Conservation (phyloP, 2,113 vertebrate genomes). For the Seriola aureovittata region DNA sequence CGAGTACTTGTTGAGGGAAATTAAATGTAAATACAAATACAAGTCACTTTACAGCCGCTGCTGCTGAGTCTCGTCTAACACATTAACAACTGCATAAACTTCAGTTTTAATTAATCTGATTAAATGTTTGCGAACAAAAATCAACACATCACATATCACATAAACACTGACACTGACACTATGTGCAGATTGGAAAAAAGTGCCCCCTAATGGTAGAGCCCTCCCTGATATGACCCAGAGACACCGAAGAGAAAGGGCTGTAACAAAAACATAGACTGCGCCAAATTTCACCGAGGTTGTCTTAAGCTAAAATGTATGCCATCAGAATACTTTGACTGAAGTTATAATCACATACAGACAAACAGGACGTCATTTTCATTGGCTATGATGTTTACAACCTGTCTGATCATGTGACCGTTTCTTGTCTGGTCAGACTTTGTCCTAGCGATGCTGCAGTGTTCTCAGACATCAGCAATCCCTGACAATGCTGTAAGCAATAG, state of each 20-base stretch:
- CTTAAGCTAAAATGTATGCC: too few species aligned
- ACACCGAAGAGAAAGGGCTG: background rate
- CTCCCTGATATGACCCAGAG: background rate
- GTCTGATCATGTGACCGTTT: too few species aligned
- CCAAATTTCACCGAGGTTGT: too few species aligned
- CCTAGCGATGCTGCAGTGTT: too few species aligned
- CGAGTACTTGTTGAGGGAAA: background rate
- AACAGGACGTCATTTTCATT: too few species aligned
- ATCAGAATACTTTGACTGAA: too few species aligned
- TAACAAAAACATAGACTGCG: background rate
- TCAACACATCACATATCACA: background rate
- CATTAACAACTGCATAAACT: background rate
- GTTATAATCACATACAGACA: too few species aligned
- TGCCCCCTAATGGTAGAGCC: background rate
- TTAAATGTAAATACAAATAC: background rate
- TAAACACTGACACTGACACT: background rate
- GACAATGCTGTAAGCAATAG: too few species aligned
- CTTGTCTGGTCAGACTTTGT: too few species aligned
- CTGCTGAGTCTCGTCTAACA: background rate
- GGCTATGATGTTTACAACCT: too few species aligned
- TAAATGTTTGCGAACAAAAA: background rate
- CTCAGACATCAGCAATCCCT: too few species aligned
- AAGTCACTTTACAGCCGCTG: background rate
- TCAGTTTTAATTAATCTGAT: background rate
- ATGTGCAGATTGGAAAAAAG: background rate